Evolutionary conservation across 2,113 vertebrate species (phyloP).

Genomic region (Geothlypis trichas): DNA sequence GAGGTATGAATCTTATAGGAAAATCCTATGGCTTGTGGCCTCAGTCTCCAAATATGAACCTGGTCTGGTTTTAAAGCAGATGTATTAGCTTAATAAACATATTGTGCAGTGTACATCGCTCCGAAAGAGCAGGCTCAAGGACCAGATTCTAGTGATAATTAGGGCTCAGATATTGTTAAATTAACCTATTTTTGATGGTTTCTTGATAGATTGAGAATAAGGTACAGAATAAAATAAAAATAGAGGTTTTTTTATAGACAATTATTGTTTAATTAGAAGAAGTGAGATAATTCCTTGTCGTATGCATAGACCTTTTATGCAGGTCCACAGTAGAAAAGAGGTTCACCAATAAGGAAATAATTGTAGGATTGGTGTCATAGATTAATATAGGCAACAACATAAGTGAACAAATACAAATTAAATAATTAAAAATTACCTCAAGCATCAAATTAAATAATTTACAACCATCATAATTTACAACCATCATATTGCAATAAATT

Average conservation of each 20-base stretch:
- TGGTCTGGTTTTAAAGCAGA: neutral
- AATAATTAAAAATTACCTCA: slow-evolving; percentile 29
- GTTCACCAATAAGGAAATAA: neutral
- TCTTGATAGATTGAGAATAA: neutral
- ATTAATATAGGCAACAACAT: neutral
- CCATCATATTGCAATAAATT: slow-evolving; percentile 22
- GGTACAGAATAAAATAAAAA: neutral
- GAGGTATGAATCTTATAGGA: neutral
- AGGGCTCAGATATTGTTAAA: neutral
- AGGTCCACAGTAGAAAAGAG: neutral
- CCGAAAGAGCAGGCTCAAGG: neutral
- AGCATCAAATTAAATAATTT: slow-evolving; percentile 46
- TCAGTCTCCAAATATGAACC: neutral
- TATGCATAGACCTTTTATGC: neutral
- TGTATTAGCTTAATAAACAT: neutral
- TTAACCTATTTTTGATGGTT: neutral
- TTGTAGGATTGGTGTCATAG: neutral
- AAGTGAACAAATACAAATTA: slow-evolving; percentile 33
- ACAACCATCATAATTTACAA: neutral
- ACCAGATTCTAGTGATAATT: neutral
- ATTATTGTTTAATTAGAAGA: neutral
- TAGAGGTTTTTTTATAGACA: neutral
- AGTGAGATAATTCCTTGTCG: neutral
- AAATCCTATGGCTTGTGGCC: neutral
- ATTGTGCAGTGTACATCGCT: neutral